These are phyloP conservation scores for Gadopsis bispinosus DNA, from an alignment of 2,797 vertebrate species.

Conservation along the genomic window DNA sequence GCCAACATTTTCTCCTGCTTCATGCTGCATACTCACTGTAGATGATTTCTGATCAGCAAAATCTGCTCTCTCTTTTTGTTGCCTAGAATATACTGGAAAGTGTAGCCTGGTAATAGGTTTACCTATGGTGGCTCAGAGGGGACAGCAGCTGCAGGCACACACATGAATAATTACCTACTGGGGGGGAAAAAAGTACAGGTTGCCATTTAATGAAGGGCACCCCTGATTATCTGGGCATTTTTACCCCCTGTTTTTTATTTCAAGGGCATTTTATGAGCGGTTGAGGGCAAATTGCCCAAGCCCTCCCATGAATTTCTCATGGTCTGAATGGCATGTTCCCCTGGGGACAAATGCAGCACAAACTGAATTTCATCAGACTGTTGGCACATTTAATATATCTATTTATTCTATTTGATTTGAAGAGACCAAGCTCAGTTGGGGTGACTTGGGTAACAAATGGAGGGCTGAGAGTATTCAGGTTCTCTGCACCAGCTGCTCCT, in stretches of 20 bases:
- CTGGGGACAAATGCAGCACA: conserved; percentile 2
- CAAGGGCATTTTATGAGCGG: conserved; percentile 34
- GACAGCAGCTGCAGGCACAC: conserved; percentile 13
- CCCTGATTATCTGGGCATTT: conserved; percentile 12
- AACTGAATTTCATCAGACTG: conserved; percentile 1
- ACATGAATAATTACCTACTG: conserved; percentile 27
- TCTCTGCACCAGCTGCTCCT: conserved; percentile 5
- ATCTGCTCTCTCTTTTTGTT: conserved; percentile 5
- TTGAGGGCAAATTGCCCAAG: conserved; percentile 10
- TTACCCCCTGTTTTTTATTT: conserved; percentile 25
- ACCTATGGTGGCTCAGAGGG: conserved; percentile 19
- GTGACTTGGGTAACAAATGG: neutral
- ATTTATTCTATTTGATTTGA: conserved; percentile 3
- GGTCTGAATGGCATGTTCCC: conserved; percentile 3
- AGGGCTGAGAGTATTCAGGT: neutral
- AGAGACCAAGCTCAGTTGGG: neutral
- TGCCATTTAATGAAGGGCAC: conserved; percentile 56
- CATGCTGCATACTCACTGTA: neutral
- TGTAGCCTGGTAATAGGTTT: neutral
- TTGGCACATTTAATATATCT: conserved; percentile 3
- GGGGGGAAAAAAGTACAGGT: neutral
- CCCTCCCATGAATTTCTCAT: conserved; percentile 18
- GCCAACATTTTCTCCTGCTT: conserved; percentile 10
- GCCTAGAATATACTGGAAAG: conserved; percentile 9
- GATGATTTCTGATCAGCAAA: conserved; percentile 19